Base-by-base conservation (phyloP, 2,888 invertebrate genomes). In the Allygus modestus region DNA sequence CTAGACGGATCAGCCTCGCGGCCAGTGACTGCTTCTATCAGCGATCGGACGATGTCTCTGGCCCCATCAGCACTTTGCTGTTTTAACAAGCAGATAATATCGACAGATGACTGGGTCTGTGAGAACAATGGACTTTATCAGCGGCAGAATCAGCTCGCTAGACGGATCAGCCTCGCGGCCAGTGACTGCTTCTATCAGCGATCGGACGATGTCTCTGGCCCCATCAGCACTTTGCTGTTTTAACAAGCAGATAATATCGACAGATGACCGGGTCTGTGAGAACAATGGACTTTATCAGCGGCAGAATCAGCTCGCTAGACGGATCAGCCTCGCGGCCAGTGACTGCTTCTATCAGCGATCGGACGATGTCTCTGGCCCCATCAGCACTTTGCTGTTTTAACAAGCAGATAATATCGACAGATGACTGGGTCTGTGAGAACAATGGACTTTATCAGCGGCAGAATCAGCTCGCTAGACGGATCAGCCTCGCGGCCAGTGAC, bases 351-450 rank as follows among this genome's bases (percentile, higher is more conserved):
- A n/a, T 41, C 41, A 41, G 41, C 41, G 41, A 41, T 41, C 41
- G 11, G 41, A 41, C 41, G 41, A 11, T 41, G 41, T 41, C 5
- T n/a, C n/a, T n/a, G n/a, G 41, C 51, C 51, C 2, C 9, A 51
- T 51, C 51, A 51, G 51, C 51, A 17, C 51, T 11, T 51, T 4
- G 51, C 51, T n/a, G 5, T 51, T n/a, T 41, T 11, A 41, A n/a
- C n/a, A n/a, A n/a, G n/a, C n/a, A n/a, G 65, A 65, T 65, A 65
- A 65, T 65, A 28, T 65, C 65, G 65, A 65, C 65, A 65, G 65
- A 65, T 65, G 28, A 65, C 65, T n/a, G 65, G 5, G 0, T 65
- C 28, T 65, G 65, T 2, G 65, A 65, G 65, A 65, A 65, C 65
- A 65, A 65, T 65, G 65, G 65, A 28, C 58, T 2, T 58, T 58